A percentile compares a stretch with the other conserved stretches of the same genome.
Conservation (phyloP, 1,140 invertebrate genomes). For the Chironomus striatipennis region DNA sequence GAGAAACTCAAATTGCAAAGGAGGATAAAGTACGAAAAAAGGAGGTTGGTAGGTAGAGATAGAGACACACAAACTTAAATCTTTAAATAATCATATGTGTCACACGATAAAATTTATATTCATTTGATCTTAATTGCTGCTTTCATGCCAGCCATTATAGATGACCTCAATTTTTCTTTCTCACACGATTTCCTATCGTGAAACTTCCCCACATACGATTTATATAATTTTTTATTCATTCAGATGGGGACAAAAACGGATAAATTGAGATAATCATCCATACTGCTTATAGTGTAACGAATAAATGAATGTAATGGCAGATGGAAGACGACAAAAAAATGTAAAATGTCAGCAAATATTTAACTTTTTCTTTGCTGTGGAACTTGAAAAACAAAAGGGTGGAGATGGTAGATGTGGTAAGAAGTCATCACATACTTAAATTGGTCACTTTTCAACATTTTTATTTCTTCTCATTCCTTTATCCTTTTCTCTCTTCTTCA, state of each 20-base stretch:
- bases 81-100: not conserved
- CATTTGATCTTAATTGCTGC: slow-evolving; percentile 8
- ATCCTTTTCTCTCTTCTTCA: too few species aligned
- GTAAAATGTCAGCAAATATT: slow-evolving; percentile 9
- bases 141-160: slow-evolving; percentile 11
- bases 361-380: not conserved
- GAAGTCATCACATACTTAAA: not conserved
- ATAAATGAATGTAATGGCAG: not conserved
- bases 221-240: too few species aligned
- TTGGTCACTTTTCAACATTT: not conserved
- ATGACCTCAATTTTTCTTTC: slow-evolving; percentile 13
- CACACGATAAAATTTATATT: not conserved
- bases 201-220: not conserved
- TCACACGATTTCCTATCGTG: not conserved
- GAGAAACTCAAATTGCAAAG: too few species aligned
- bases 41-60: too few species aligned
- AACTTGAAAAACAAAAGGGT: not conserved
- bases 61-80: too few species aligned
- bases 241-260: not conserved
- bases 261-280: not conserved
- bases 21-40: too few species aligned
- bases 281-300: not conserved
- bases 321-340: not conserved
- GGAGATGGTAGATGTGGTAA: not conserved
- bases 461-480: not conserved